Evolutionary conservation across 2,888 invertebrate genomes (phyloP).

Genomic region (Acanthosepion esculentum): DNA sequence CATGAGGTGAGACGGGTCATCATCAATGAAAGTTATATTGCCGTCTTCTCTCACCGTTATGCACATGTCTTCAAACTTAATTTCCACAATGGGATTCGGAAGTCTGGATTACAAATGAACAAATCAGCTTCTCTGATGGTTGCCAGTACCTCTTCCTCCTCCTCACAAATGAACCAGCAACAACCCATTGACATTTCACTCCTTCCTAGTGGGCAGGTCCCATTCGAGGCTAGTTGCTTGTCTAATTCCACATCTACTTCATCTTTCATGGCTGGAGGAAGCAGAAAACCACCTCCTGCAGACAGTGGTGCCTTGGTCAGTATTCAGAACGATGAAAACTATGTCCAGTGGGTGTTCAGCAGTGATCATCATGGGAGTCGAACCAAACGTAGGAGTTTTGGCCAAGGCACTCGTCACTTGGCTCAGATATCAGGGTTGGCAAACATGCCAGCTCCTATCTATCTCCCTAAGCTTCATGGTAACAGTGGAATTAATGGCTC

Average conservation of each 20-base stretch:
- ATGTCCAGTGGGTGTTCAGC: slow-evolving; percentile 44
- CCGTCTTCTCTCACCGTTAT: slow-evolving; percentile 22
- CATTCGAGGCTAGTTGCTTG: background rate
- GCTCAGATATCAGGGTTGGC: slow-evolving; percentile 24
- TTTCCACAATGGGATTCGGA: slow-evolving; percentile 35
- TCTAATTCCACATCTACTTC: background rate
- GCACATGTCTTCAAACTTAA: slow-evolving; percentile 41
- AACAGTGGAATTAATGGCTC: slow-evolving; percentile 44
- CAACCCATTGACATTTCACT: background rate
- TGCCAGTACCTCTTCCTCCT: background rate
- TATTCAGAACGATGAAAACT: slow-evolving; percentile 34
- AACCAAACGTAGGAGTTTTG: slow-evolving; percentile 37
- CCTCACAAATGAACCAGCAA: background rate
- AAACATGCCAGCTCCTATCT: slow-evolving; percentile 38
- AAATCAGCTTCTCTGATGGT: slow-evolving; percentile 6
- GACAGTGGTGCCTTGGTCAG: slow-evolving; percentile 35
- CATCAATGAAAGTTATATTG: slow-evolving; percentile 44
- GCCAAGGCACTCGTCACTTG: slow-evolving; percentile 39
- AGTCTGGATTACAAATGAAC: slow-evolving; percentile 38
- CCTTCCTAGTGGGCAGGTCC: background rate
- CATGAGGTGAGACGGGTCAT: background rate
- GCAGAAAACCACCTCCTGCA: background rate
- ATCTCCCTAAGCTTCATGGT: slow-evolving; percentile 41
- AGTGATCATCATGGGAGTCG: slow-evolving; percentile 38
- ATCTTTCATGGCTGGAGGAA: slow-evolving; percentile 21